Base-by-base conservation (phyloP, 2,888 invertebrate genomes). In the Dryocosmus kuriphilus region DNA sequence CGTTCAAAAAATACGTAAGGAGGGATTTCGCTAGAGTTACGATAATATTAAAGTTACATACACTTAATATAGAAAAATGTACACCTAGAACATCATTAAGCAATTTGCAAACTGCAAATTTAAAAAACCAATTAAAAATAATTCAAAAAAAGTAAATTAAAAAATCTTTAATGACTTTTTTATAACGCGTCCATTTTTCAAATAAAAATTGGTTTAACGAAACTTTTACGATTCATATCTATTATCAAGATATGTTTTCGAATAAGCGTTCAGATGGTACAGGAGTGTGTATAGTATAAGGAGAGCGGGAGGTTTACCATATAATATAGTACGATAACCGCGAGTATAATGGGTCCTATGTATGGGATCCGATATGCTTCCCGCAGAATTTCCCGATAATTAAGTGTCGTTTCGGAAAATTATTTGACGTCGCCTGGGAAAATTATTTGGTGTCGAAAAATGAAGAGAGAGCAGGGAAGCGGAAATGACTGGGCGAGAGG, bases 321-420 rank as follows among this genome's bases (percentile, higher is more conserved):
- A n/a, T 51, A 55, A 71, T 55, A 71, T 71, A 51, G 71, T 71
- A 71, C n/a, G 51, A 71, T 71, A 71, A 71, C 71, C 71, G 30
- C 51, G 71, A 71, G 51, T 71, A 71, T 51, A 71, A 71, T 71
- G 51, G 71, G 30, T 51, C 71, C 51, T 55, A 74, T 74, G 73
- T 67, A 51, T 73, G 38, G 41, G 71, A 35, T 24, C 46, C 24
- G 38, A 71, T 74, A 38, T 60, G 62, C 74, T 74, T 9, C 46
- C 75, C 77, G 74, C 71, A 62, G 84, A 88, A 87, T 88, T 87
- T 85, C 80, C 85, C 86, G 87, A 88, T 89, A 89, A 88, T 89
- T 88, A 89, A 87, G 87, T 88, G 88, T 87, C 89, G 84, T 82
- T 81, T 82, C 79, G 85, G 85, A 86, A 87, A 86, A 88, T 89